Evolutionary conservation across 2,113 vertebrate genomes (phyloP), one percentile per base, ranked within the genome.

Genomic region (Dicerorhinus sumatrensis): DNA sequence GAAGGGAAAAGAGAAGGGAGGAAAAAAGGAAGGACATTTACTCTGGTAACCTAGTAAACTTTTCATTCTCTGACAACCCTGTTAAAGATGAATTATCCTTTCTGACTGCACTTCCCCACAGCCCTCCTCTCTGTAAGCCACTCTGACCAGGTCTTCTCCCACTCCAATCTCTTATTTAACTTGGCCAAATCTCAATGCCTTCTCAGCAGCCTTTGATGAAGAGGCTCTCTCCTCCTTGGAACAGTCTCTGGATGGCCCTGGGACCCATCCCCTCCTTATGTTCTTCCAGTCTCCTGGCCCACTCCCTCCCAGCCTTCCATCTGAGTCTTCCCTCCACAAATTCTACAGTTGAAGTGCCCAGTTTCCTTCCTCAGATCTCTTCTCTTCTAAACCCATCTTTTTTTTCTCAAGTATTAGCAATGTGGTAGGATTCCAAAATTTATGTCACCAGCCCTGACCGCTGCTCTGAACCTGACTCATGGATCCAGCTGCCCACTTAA

Each of bases 201-300:
- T 89, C 29, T 76, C 48, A 14, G n/a, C 8, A 21, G n/a, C 48
- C 14, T 69, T 65, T 11, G 13, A 33, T 63, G 48, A 8, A 69
- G 31, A 1, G 62, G 6, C 12, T 25, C 63, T 46, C 23, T 54
- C 54, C 54, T 39, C 36, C 17, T 42, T 42, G 36, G 31, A 42
- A 56, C 36, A 16, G 8, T 29, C 18, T 9, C 56, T 1, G 2
- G 31, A 21, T 2, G 23, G 69, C 36, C n/a, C 9, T 33, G 69
- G 51, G 27, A 18, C 14, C 8, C 33, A 5, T 7, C 5, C 8
- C 33, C 8, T 51, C 2, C 13, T 11, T 5, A 79, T 0, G 48
- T 17, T 5, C 83, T 4, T 29, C 65, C 33, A 8, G 0, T 23
- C 46, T 27, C 21, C 10, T 0, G 33, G 51, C 17, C n/a, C 33